Evolutionary conservation across 2,888 invertebrate species (phyloP), one percentile per base, ranked within the genome.

Genomic region (Drosophila aldrichi): DNA sequence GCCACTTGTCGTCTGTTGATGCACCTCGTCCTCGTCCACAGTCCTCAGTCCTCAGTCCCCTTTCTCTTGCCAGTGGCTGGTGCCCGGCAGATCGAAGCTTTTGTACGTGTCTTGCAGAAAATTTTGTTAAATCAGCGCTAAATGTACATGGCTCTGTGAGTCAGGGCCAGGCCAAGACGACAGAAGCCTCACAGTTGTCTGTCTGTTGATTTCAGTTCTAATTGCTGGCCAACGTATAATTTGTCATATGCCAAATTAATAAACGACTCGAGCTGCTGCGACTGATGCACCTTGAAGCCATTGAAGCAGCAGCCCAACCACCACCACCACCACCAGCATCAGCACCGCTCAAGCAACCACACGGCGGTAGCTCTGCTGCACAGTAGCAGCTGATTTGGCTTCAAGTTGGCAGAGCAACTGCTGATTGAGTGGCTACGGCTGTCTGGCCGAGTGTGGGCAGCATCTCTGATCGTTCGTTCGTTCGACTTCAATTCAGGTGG

Each of bases 1-100:
- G 88, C 89, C 86, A 88, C 87, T 88, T 88, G 87, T 89, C 88
- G 89, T 89, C 86, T 87, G 88, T 84, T 88, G 83, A 86, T 52
- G 86, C 88, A 71, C 70, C 65, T 77, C 74, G 63, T 70, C 70
- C 77, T 68, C n/a, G n/a, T n/a, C n/a, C n/a, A n/a, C n/a, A n/a
- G n/a, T n/a, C n/a, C n/a, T 46, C 65, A 44, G 18, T 40, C 29
- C 55, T 43, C 38, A 41, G 16, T 22, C 25, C 25, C 52, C 36
- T 22, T 29, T 16, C 36, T 38, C 20, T 36, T 6, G 29, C 46
- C 6, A 25, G 5, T 25, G 25, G 6, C 32, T 55, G 58, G 20
- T n/a, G 36, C n/a, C 38, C 44, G 61, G 44, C 70, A 44, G 75
- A 88, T 88, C 84, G 84, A 88, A 80, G 86, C 80, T 74, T 76